These are phyloP conservation scores for Acrobasis suavella DNA, from an alignment of 2,888 invertebrate genomes.

Conservation along the genomic window DNA sequence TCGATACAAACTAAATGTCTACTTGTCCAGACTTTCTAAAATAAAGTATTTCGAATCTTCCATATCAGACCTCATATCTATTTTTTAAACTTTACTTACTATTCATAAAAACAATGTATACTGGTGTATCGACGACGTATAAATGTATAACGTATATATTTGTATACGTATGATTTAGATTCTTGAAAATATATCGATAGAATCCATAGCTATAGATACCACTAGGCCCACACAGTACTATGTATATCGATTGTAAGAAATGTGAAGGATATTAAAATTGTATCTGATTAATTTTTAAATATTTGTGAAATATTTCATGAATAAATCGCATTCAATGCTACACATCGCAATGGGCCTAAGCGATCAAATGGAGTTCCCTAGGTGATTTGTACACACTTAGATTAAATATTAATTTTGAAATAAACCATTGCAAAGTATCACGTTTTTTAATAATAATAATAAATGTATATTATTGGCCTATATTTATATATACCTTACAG, in stretches of 20 bases:
- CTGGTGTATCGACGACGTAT: not conserved
- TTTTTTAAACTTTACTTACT: slow-evolving; percentile 24
- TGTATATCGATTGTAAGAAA: no score
- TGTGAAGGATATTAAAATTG: no score
- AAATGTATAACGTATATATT: not conserved
- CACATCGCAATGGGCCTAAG: slow-evolving; percentile 25
- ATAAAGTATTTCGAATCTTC: slow-evolving; percentile 17
- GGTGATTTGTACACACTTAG: slow-evolving; percentile 25
- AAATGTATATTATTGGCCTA: no score
- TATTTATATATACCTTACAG: no score
- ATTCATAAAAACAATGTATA: not conserved
- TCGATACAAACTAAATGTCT: not conserved
- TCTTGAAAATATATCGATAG: not conserved
- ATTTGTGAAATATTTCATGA: no score
- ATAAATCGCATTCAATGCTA: not conserved
- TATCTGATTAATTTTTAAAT: no score
- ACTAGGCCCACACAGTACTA: no score
- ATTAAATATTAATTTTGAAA: slow-evolving; percentile 26
- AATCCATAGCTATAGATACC: not conserved
- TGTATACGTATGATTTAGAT: not conserved
- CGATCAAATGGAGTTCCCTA: slow-evolving; percentile 17
- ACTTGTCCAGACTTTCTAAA: not conserved
- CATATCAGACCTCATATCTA: slow-evolving; percentile 37
- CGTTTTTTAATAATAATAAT: no score
- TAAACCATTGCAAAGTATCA: slow-evolving; percentile 20